Percentiles rank a stretch among this genome's conserved stretches.
phyloP scores from a whole-genome alignment of 2,797 vertebrate species.

The Notamacropus eugenii region DNA sequence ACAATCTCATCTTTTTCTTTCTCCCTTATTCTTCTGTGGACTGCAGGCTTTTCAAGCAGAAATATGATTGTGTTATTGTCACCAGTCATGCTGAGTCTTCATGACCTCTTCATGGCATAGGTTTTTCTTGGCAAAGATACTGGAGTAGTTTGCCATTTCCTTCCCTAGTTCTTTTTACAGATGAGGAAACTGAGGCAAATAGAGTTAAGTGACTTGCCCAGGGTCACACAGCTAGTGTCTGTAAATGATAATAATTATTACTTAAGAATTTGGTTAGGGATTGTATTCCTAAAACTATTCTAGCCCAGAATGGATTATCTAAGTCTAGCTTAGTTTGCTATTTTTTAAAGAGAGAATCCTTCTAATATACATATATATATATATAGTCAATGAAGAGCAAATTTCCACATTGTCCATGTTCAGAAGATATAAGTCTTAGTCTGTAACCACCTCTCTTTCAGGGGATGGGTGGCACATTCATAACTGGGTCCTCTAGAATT shows the following conservation, averaged over 20 bases:
- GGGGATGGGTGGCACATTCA: not conserved
- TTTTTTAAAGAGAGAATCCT: not conserved
- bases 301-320: not conserved
- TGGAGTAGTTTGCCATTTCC: too few species aligned
- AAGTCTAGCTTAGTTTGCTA: not conserved
- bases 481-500: not conserved
- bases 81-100: not conserved
- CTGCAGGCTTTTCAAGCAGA: not conserved
- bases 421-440: not conserved
- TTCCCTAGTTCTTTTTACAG: too few species aligned
- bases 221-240: too few species aligned
- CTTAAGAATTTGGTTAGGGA: not conserved
- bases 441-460: not conserved
- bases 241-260: not conserved
- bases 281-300: not conserved
- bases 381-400: not conserved
- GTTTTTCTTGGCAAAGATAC: too few species aligned
- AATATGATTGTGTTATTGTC: not conserved
- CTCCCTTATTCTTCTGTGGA: not conserved
- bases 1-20: not conserved
- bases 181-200: too few species aligned
- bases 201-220: too few species aligned
- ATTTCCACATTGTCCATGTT: not conserved
- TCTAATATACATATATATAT: too few species aligned
- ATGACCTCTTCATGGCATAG: too few species aligned